phyloP scores from a whole-genome alignment of 2,888 invertebrate genomes.

The Harmothoe impar region DNA sequence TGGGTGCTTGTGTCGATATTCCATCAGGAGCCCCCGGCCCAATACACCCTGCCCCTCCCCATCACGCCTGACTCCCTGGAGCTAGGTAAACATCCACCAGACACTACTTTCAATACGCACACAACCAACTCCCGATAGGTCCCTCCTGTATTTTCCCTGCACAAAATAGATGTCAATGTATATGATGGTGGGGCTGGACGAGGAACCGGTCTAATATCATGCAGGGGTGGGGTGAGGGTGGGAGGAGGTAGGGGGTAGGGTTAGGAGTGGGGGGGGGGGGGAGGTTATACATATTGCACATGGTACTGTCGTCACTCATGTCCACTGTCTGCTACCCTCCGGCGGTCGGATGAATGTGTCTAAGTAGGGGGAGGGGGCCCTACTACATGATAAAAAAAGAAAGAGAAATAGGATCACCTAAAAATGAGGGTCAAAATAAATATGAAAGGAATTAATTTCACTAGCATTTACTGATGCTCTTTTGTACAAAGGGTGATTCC shows the following conservation, averaged over 20 bases:
- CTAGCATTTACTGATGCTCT: too few species aligned
- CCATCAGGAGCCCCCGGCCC: background rate
- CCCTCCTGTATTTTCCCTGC: background rate
- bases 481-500: too few species aligned
- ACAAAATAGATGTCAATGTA: constrained; percentile 29
- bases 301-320: background rate
- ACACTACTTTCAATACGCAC: constrained; percentile 16
- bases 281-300: constrained; percentile 46
- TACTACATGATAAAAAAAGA: too few species aligned
- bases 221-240: background rate
- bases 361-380: constrained; percentile 6
- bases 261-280: background rate
- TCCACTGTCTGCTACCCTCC: background rate
- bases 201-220: too few species aligned
- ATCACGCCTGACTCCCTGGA: background rate
- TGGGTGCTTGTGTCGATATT: background rate
- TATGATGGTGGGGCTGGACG: background rate
- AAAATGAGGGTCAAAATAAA: too few species aligned
- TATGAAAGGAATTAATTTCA: too few species aligned
- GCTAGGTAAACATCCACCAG: constrained; percentile 12
- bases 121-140: background rate
- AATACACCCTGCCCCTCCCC: background rate
- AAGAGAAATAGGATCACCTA: too few species aligned
- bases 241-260: background rate
- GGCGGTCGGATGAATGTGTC: background rate